Conservation (phyloP, 2,888 invertebrate genomes). For the Rhyacophila evoluta region DNA sequence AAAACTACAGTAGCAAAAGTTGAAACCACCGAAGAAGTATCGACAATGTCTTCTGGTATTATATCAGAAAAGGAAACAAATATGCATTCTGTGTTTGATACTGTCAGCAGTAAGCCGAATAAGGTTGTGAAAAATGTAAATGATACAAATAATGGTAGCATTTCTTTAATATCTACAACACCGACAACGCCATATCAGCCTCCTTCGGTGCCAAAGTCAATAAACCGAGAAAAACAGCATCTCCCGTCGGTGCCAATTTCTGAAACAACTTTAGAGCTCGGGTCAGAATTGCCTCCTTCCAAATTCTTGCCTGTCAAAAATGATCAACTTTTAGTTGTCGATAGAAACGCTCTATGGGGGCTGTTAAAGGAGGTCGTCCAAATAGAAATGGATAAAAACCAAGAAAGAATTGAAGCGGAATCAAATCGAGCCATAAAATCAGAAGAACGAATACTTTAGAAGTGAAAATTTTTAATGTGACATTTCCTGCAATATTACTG, state of each 20-base stretch:
- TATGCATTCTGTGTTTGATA: constrained; percentile 56
- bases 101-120: constrained; percentile 64
- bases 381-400: constrained; percentile 57
- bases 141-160: constrained; percentile 56
- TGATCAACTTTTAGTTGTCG: constrained; percentile 70
- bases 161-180: constrained; percentile 54
- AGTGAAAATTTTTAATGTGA: not conserved
- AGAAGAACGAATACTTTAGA: constrained; percentile 12
- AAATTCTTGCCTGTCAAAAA: constrained; percentile 64
- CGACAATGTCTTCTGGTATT: constrained; percentile 3
- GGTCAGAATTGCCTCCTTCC: constrained; percentile 54
- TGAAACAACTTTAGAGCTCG: constrained; percentile 64
- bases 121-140: constrained; percentile 60
- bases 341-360: constrained; percentile 74
- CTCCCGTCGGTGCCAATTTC: constrained; percentile 66
- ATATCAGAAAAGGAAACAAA: not conserved
- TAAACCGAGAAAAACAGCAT: constrained; percentile 69
- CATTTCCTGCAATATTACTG: constrained; percentile 7
- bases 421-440: constrained; percentile 37
- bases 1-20: not conserved
- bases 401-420: constrained; percentile 50
- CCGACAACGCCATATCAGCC: constrained; percentile 51
- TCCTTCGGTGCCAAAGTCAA: constrained; percentile 63
- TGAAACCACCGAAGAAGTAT: constrained; percentile 11
- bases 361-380: constrained; percentile 71